Conservation (phyloP, 92 coral and sea anemone species). For the Actinernus sp. region DNA sequence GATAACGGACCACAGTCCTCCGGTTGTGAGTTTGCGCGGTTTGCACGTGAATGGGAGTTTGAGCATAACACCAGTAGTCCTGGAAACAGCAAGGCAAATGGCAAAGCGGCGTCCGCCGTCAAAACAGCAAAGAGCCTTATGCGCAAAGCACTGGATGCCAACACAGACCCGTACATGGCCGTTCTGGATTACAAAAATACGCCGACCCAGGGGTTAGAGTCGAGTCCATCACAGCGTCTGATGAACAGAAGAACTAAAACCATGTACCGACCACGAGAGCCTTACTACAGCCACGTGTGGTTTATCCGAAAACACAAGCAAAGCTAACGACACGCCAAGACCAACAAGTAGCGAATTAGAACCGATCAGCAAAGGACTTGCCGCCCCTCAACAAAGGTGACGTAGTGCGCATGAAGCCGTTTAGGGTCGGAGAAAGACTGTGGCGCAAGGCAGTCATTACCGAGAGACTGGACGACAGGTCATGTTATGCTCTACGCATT, state of each 20-base stretch:
- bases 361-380: conserved; percentile 12
- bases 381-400: conserved; percentile 1
- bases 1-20: conserved; percentile 59
- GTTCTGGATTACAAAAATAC: conserved; percentile 26
- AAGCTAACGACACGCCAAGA: conserved; percentile 1
- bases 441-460: conserved; percentile 5
- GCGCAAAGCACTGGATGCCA: conserved; percentile 12
- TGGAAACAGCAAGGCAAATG: conserved; percentile 50
- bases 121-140: conserved; percentile 56
- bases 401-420: conserved; percentile 3
- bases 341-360: conserved; percentile 1
- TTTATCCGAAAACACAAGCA: not conserved
- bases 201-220: conserved; percentile 28
- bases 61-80: conserved; percentile 39
- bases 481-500: too few species aligned
- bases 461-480: not conserved
- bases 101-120: too few species aligned
- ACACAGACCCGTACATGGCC: conserved; percentile 31
- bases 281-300: not conserved
- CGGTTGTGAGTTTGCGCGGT: conserved; percentile 15
- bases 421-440: not conserved
- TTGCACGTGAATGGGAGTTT: conserved; percentile 39
- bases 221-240: conserved; percentile 31
- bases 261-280: not conserved
- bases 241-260: conserved; percentile 17